Evolutionary conservation across 2,113 vertebrate genomes (phyloP), one percentile per base, ranked within the genome.

Genomic region (Archilochus colubris): DNA sequence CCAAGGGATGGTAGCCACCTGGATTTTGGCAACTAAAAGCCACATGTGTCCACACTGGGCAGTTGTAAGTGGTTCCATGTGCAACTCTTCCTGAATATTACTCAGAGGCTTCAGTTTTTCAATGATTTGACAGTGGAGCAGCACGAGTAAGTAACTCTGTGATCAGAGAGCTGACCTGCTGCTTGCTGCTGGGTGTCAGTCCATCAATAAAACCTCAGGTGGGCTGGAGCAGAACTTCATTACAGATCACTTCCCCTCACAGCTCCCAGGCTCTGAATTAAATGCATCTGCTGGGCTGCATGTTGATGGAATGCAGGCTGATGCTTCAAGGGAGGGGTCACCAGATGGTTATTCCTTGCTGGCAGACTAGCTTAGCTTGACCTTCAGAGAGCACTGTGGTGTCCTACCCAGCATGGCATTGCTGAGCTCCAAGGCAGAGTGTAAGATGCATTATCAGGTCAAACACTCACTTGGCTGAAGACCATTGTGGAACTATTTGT

Each of bases 401-500:
- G 53, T 57, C 93, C 91, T 88, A 4, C 0, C 0, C 62, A 22
- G 44, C 27, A 12, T 1, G 0, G 73, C 73, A 30, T 24, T 25
- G 15, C 61, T 9, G 57, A 90, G 95, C 93, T 96, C 75, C 82
- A 31, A 96, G 95, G 95, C 96, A 96, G 48, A 95, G 19, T 0
- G 4, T 25, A 95, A 93, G 95, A 95, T 91, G 91, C 73, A 66
- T 95, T 94, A 93, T 75, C 93, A 96, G 94, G 92, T 96, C 96
- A 96, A 95, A 78, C 76, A 64, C 14, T 95, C 67, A 36, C 73
- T 95, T 96, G 95, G 93, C 94, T 95, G 61, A 85, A 91, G 82
- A 95, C 73, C 73, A 43, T 19, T 43, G 82, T 90, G 77, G 86
- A 92, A 84, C 82, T 86, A 73, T 83, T 88, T 90, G 24, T 86